A percentile compares a stretch with the other conserved stretches of the same genome.
These are phyloP conservation scores for Haliclystus octoradiatus DNA, from an alignment of 30 jellyfish, hydroid and myxozoan species.

Conservation along the genomic window DNA sequence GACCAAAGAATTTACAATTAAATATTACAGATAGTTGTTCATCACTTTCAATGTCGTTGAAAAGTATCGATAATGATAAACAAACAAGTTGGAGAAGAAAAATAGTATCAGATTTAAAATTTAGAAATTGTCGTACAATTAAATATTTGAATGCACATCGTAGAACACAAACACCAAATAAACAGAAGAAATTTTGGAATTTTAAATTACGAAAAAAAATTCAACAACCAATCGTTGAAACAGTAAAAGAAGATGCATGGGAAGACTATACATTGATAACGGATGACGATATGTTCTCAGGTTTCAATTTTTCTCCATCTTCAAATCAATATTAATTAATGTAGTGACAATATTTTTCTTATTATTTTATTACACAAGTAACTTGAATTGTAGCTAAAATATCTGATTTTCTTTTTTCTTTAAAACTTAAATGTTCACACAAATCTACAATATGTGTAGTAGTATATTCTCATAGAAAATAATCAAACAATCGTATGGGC, in stretches of 20 bases:
- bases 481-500: too few relatives aligned
- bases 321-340: too few relatives aligned
- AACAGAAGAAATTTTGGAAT: slow-evolving; percentile 3
- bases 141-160: slow-evolving; percentile 24
- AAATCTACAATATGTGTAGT: too few relatives aligned
- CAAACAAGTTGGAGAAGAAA: slow-evolving; percentile 31
- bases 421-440: too few relatives aligned
- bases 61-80: neutral
- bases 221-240: neutral
- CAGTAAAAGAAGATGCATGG: slow-evolving; percentile 47
- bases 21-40: neutral
- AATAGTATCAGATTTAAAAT: slow-evolving; percentile 36
- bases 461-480: too few relatives aligned
- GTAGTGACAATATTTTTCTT: too few relatives aligned
- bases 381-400: too few relatives aligned
- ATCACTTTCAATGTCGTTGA: neutral
- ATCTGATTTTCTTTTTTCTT: too few relatives aligned
- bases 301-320: too few relatives aligned
- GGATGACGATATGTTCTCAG: slow-evolving; percentile 27
- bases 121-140: slow-evolving; percentile 32
- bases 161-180: slow-evolving; percentile 12
- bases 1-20: neutral
- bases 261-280: slow-evolving; percentile 46
- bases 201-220: neutral
- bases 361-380: too few relatives aligned